Evolutionary conservation across 2,888 invertebrate species (phyloP).

Genomic region (Lepidonotus clava): DNA sequence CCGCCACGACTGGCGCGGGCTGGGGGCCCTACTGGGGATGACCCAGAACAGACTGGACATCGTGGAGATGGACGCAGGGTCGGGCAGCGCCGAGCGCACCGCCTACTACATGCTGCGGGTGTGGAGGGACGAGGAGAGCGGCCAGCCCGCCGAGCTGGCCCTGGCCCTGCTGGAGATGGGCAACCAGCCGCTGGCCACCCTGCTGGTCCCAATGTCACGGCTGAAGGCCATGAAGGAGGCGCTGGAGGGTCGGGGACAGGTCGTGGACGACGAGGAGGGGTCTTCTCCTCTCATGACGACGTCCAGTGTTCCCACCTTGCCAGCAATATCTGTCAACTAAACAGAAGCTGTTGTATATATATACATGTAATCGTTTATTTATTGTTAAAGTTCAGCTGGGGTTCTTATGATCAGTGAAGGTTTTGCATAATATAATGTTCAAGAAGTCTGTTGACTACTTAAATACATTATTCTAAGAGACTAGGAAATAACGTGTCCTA

Average conservation of each 20-base stretch:
- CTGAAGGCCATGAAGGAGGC: slow-evolving; percentile 8
- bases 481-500: too few relatives aligned
- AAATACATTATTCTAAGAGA: too few relatives aligned
- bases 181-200: slow-evolving; percentile 48
- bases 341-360: too few relatives aligned
- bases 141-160: slow-evolving; percentile 53
- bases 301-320: background rate
- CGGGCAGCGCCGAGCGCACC: slow-evolving; percentile 12
- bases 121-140: slow-evolving; percentile 62
- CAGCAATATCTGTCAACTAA: too few relatives aligned
- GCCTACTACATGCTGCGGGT: slow-evolving; percentile 60
- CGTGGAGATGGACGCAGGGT: slow-evolving; percentile 59
- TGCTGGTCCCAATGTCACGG: slow-evolving; percentile 39
- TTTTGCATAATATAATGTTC: too few relatives aligned
- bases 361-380: too few relatives aligned
- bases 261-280: background rate
- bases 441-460: too few relatives aligned
- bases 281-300: background rate
- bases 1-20: slow-evolving; percentile 54
- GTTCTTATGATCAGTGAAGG: too few relatives aligned
- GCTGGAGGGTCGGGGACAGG: background rate
- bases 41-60: slow-evolving; percentile 63
- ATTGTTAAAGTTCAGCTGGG: too few relatives aligned
- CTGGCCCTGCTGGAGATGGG: slow-evolving; percentile 47
- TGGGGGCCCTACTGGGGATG: slow-evolving; percentile 58